Conservation (phyloP, 2,113 vertebrate species). For the Azemiops feae region DNA sequence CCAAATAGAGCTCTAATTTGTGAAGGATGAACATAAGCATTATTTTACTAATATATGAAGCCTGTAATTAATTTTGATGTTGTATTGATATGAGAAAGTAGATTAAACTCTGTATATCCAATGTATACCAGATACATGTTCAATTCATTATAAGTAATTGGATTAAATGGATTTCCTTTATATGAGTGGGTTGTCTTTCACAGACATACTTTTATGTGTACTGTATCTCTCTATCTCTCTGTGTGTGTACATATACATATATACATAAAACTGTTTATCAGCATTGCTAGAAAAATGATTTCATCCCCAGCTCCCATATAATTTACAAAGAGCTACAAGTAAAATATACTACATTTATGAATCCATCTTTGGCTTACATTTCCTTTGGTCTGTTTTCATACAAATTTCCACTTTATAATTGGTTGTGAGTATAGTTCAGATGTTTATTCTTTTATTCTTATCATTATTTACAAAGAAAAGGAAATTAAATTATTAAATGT, state of each 20-base stretch:
- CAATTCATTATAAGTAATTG: neutral
- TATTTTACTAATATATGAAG: neutral
- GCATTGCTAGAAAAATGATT: neutral
- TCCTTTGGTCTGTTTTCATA: neutral
- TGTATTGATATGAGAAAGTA: neutral
- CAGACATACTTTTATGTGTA: neutral
- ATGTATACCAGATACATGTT: neutral
- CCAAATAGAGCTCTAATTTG: neutral
- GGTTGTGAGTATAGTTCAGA: neutral
- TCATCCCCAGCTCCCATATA: neutral
- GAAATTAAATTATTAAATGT: neutral
- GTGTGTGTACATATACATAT: too few species aligned
- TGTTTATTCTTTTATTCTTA: constrained; percentile 35
- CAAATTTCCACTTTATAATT: constrained; percentile 33
- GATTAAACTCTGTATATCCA: neutral
- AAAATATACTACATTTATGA: neutral
- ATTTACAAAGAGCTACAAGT: neutral
- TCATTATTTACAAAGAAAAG: constrained; percentile 8
- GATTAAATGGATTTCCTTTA: neutral
- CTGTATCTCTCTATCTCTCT: neutral
- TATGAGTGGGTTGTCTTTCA: neutral
- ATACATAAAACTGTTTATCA: neutral
- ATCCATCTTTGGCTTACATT: neutral
- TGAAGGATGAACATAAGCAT: neutral
- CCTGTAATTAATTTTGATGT: neutral